A percentile compares a stretch with the other conserved stretches of the same genome.
Conservation (phyloP, 2,797 vertebrate genomes). For the Botia kubotai region DNA sequence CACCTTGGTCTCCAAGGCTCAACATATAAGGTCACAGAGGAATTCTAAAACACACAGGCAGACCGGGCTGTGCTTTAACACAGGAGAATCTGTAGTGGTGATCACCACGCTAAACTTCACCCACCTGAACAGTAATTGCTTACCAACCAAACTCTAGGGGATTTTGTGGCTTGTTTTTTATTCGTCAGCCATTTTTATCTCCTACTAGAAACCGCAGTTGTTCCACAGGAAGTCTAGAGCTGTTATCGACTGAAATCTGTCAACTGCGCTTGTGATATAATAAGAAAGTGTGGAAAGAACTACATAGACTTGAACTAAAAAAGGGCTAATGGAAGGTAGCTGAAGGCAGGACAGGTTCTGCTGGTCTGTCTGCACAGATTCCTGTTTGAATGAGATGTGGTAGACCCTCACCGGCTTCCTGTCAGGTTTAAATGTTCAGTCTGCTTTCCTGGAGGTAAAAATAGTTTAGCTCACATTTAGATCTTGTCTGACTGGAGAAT, state of each 20-base stretch:
- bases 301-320: too few species aligned
- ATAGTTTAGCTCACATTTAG: conserved; percentile 57
- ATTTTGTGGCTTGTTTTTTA: conserved; percentile 11
- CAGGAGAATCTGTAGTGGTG: conserved; percentile 1
- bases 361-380: conserved; percentile 58
- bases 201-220: conserved; percentile 10
- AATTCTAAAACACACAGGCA: conserved; percentile 49
- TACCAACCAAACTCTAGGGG: background rate
- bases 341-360: conserved; percentile 40
- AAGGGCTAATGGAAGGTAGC: background rate
- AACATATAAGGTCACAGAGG: conserved; percentile 60
- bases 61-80: conserved; percentile 24
- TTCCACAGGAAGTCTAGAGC: conserved; percentile 36
- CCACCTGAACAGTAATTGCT: background rate
- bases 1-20: conserved; percentile 37
- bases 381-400: conserved; percentile 66
- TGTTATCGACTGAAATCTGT: conserved; percentile 5
- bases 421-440: conserved; percentile 62
- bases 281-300: background rate
- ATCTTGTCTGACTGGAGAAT: conserved; percentile 48
- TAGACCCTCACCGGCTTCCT: conserved; percentile 65
- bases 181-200: background rate
- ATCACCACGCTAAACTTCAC: background rate
- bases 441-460: conserved; percentile 69
- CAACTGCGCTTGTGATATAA: background rate